Percentiles rank a stretch among this genome's conserved stretches.
Conservation (phyloP, 2,797 vertebrate species). For the Xyrichtys novacula region DNA sequence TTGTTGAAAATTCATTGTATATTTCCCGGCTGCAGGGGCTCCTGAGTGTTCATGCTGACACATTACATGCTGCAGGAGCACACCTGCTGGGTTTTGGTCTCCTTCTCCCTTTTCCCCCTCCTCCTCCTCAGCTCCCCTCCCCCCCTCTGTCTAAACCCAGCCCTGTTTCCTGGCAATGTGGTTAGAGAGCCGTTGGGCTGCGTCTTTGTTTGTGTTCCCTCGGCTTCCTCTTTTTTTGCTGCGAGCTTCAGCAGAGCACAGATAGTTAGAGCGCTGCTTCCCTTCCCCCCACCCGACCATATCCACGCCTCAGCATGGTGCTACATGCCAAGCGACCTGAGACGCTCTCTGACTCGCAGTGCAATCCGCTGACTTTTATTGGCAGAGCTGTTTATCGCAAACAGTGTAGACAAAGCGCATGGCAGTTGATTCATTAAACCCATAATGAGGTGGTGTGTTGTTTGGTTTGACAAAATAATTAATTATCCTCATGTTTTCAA, state of each 20-base stretch:
- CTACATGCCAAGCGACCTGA: conserved; percentile 70
- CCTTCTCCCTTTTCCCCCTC: conserved; percentile 54
- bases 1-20: conserved; percentile 43
- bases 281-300: conserved; percentile 30
- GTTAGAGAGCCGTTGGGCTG: conserved; percentile 81
- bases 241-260: conserved; percentile 56
- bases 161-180: conserved; percentile 77
- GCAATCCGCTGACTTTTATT: conserved; percentile 64
- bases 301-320: conserved; percentile 64
- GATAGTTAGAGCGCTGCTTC: conserved; percentile 42
- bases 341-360: conserved; percentile 66
- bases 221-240: conserved; percentile 71
- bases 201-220: conserved; percentile 77
- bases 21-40: conserved; percentile 37
- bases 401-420: conserved; percentile 29
- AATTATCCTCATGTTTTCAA: conserved; percentile 21
- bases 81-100: conserved; percentile 84
- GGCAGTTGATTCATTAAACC: conserved; percentile 21
- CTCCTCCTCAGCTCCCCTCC: conserved; percentile 28
- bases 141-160: conserved; percentile 52
- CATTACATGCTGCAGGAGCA: conserved; percentile 63
- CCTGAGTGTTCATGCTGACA: conserved; percentile 58
- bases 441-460: conserved; percentile 25
- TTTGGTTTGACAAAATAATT: conserved; percentile 35
- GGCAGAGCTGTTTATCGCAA: conserved; percentile 54